phyloP scores from a whole-genome alignment of 1,140 invertebrate genomes.

The Acromyrmex charruanus region DNA sequence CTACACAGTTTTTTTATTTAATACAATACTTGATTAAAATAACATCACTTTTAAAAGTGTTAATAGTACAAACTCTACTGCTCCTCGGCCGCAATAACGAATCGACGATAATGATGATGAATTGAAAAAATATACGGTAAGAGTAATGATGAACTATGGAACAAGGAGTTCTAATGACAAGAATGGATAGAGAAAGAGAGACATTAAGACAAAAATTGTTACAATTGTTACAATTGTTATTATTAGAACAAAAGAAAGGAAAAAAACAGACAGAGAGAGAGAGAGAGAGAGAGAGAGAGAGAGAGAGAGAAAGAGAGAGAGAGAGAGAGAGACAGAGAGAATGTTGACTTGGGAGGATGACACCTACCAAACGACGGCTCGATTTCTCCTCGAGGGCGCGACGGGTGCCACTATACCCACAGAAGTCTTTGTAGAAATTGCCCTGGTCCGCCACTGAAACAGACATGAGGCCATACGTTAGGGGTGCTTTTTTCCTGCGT shows the following conservation, averaged over 20 bases:
- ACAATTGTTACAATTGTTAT: conserved; percentile 2
- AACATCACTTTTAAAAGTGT: neutral
- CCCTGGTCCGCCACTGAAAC: conserved; percentile 93
- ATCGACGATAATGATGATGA: conserved; percentile 7
- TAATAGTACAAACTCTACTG: neutral
- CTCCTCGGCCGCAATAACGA: neutral
- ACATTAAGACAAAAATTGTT: conserved; percentile 9
- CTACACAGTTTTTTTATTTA: neutral
- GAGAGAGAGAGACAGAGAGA: conserved; percentile 66
- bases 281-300: conserved; percentile 36
- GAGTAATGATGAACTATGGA: neutral
- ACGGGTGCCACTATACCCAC: conserved; percentile 88
- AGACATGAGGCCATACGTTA: conserved; percentile 89
- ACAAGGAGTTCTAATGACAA: neutral
- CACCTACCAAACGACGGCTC: conserved; percentile 90
- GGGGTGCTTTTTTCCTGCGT: conserved; percentile 78
- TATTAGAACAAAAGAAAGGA: conserved; percentile 6
- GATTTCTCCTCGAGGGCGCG: conserved; percentile 89
- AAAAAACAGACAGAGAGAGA: conserved; percentile 18
- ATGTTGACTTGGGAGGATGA: conserved; percentile 80
- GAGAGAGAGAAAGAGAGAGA: conserved; percentile 60
- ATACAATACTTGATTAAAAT: neutral
- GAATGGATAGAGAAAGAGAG: conserved; percentile 20
- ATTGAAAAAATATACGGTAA: neutral
- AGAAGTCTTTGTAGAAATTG: conserved; percentile 94